These are phyloP conservation scores for Philhelius pedissequus DNA, from an alignment of 2,888 invertebrate species.

Conservation along the genomic window DNA sequence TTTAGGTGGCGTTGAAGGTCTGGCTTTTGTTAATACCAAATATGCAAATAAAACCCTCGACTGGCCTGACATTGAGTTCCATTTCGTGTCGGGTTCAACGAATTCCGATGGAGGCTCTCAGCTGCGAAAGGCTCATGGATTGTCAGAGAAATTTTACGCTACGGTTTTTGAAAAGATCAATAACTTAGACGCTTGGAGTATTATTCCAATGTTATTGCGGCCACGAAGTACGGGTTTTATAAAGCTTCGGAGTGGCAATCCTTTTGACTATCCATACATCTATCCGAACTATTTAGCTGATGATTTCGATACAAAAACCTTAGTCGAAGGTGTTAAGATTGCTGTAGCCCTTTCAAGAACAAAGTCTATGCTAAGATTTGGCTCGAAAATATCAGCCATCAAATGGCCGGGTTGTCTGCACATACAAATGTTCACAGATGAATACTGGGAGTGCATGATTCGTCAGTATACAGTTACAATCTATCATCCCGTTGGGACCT, in stretches of 20 bases:
- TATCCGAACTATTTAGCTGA: slow-evolving; percentile 94
- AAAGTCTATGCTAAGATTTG: slow-evolving; percentile 86
- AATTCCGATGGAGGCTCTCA: slow-evolving; percentile 92
- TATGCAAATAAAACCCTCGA: slow-evolving; percentile 89
- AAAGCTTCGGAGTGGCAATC: slow-evolving; percentile 89
- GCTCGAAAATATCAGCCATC: slow-evolving; percentile 84
- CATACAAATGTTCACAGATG: slow-evolving; percentile 84
- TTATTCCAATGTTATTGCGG: slow-evolving; percentile 90
- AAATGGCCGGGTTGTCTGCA: slow-evolving; percentile 89
- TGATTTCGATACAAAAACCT: slow-evolving; percentile 87
- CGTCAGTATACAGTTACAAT: slow-evolving; percentile 90
- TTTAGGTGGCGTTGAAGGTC: slow-evolving; percentile 92
- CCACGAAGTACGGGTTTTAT: slow-evolving; percentile 92
- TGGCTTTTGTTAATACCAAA: slow-evolving; percentile 94
- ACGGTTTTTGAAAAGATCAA: slow-evolving; percentile 87
- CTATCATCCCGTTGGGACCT: slow-evolving; percentile 92
- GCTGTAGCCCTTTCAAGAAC: slow-evolving; percentile 90
- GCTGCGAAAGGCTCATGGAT: slow-evolving; percentile 88
- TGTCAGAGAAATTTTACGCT: slow-evolving; percentile 87
- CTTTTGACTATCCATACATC: slow-evolving; percentile 92
- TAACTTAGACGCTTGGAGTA: slow-evolving; percentile 89
- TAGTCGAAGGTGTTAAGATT: slow-evolving; percentile 92
- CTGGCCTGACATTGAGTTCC: slow-evolving; percentile 93
- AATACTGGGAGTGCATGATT: slow-evolving; percentile 93
- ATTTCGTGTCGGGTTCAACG: slow-evolving; percentile 92